Evolutionary conservation across 2,797 vertebrate species (phyloP).

Genomic region (Cygnus olor): DNA sequence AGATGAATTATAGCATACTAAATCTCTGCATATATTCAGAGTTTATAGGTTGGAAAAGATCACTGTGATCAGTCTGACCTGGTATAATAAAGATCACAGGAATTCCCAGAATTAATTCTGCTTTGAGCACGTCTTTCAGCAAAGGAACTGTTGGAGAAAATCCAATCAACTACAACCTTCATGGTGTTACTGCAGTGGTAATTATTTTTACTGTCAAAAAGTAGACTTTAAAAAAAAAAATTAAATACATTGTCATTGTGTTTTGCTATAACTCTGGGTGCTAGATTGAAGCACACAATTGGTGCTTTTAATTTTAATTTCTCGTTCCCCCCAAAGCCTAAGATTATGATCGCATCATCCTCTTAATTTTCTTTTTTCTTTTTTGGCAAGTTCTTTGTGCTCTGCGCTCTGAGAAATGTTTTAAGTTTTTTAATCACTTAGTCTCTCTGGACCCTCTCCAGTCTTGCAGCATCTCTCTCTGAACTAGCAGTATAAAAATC

Average conservation of each 20-base stretch:
- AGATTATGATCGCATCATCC: background rate
- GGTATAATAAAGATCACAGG: background rate
- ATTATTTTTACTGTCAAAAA: background rate
- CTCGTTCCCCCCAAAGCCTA: background rate
- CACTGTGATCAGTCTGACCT: background rate
- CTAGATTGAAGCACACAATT: background rate
- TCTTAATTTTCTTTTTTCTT: background rate
- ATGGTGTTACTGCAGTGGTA: background rate
- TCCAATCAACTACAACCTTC: background rate
- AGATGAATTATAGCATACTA: background rate
- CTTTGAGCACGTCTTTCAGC: background rate
- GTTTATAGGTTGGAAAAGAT: background rate
- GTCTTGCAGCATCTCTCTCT: background rate
- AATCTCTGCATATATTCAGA: background rate
- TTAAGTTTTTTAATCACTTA: background rate
- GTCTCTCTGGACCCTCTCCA: background rate
- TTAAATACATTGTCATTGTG: background rate
- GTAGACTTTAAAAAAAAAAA: too few species aligned
- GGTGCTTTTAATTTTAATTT: background rate
- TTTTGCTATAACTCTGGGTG: background rate
- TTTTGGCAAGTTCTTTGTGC: background rate
- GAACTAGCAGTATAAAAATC: background rate
- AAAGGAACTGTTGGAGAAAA: background rate
- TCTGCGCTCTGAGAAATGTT: background rate
- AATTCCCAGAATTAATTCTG: background rate